Evolutionary conservation across 2,113 vertebrate genomes (phyloP).

Genomic region (Bubo blakistoni): DNA sequence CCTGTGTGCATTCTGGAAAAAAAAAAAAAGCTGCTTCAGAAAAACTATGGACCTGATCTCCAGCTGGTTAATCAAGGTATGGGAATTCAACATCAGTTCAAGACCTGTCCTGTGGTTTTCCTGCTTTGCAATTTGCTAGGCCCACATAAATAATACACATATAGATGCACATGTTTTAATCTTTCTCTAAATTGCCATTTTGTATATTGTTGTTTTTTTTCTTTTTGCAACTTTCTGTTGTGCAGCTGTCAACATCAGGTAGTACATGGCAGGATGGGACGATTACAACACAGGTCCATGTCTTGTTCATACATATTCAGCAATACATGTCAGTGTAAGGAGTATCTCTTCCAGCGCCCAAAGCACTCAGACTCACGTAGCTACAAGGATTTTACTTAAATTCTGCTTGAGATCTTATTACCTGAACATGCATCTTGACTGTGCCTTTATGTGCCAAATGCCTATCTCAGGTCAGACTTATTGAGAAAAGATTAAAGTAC

Average conservation of each 20-base stretch:
- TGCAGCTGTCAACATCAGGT: neutral
- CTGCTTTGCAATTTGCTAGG: neutral
- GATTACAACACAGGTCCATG: neutral
- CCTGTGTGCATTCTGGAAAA: constrained; percentile 19
- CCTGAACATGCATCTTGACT: neutral
- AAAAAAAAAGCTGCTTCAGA: neutral
- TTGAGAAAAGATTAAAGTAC: neutral
- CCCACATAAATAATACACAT: neutral
- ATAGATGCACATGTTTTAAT: neutral
- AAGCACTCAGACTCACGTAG: neutral
- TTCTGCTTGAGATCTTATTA: neutral
- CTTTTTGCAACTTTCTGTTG: neutral
- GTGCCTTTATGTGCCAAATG: neutral
- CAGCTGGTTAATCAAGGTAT: neutral
- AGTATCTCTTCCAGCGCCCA: neutral
- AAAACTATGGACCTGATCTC: neutral
- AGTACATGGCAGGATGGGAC: neutral
- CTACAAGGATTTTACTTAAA: neutral
- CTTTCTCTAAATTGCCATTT: neutral
- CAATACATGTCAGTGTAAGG: accelerated
- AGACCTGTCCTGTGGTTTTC: neutral
- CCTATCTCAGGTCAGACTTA: neutral
- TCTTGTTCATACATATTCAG: neutral
- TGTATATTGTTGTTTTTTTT: neutral
- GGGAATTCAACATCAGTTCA: neutral